Conservation (phyloP, 1,140 invertebrate species). For the Papilio polyxenes region DNA sequence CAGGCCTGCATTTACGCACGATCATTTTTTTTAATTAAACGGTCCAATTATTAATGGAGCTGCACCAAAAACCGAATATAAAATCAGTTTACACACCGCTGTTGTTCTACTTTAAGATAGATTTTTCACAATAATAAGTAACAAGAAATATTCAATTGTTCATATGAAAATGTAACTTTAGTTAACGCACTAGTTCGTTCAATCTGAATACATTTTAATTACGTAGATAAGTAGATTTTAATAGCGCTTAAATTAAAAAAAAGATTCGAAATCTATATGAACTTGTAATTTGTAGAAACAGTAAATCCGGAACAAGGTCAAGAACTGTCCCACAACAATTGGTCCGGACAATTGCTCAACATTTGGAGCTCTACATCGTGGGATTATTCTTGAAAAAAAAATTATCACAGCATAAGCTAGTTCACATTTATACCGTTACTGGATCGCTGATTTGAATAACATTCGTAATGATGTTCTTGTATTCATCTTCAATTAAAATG, state of each 20-base stretch:
- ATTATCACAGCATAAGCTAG: conserved; percentile 43
- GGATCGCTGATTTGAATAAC: conserved; percentile 27
- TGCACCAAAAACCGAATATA: not conserved
- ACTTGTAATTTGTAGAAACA: conserved; percentile 43
- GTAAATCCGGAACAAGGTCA: conserved; percentile 72
- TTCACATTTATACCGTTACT: conserved; percentile 24
- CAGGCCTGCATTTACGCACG: not conserved
- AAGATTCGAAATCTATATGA: conserved; percentile 24
- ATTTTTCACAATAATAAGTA: not conserved
- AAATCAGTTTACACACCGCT: not conserved
- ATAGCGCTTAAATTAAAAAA: conserved; percentile 14
- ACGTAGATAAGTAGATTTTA: conserved; percentile 21
- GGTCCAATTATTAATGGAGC: not conserved
- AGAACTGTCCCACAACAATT: conserved; percentile 68
- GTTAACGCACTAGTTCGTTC: not conserved
- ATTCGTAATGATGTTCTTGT: not conserved
- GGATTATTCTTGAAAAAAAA: conserved; percentile 65
- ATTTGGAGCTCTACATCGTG: conserved; percentile 64
- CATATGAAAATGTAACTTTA: not conserved
- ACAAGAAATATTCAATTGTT: not conserved
- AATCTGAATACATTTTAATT: conserved; percentile 7
- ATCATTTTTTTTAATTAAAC: not conserved
- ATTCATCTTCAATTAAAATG: conserved; percentile 22
- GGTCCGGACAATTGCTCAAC: conserved; percentile 64
- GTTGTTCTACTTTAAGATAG: not conserved